Evolutionary conservation across 2,113 vertebrate genomes (phyloP), one percentile per base, ranked within the genome.

Genomic region (Toxostoma redivivum): DNA sequence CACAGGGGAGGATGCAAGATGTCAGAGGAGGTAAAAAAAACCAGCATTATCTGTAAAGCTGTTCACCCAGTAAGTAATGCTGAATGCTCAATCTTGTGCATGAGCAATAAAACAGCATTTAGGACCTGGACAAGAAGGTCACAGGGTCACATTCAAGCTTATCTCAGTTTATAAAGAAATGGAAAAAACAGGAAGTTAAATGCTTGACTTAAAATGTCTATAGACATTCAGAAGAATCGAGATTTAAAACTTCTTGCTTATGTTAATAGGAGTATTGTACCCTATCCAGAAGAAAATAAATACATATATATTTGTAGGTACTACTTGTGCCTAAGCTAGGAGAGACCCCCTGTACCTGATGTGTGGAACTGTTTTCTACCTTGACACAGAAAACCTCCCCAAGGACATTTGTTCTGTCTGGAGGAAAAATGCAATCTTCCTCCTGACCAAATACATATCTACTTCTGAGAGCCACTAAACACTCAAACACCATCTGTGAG

Each of bases 331-430:
- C 85, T 77, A 62, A 84, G 37, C 35, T 62, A 10, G 56, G 40
- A 77, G 25, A 88, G 40, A 84, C 25, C 47, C 25, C 27, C 57
- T 24, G 54, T 64, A 97, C 81, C 60, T 94, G 91, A 91, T 70
- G 58, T 48, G 64, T 94, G 69, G 86, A 92, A 83, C 11, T 1
- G 61, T 86, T 88, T 85, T 80, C 86, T 73, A 96, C 90, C 88
- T 92, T 92, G 93, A 96, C 90, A 94, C 83, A 93, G 76, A 95
- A 96, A 96, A 96, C 85, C 82, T 93, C 95, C 91, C 88, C 95
- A 97, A 92, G 95, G 96, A 96, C 83, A 93, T 96, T 95, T 95
- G 88, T 64, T 96, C 92, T 95, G 70, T 95, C 92, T 96, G 96
- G 60, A 96, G 86, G 57, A 95, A 94, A 95, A 95, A 94, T 91